Conservation (phyloP, 2,113 vertebrate species). For the Tretioscincus oriximinensis region DNA sequence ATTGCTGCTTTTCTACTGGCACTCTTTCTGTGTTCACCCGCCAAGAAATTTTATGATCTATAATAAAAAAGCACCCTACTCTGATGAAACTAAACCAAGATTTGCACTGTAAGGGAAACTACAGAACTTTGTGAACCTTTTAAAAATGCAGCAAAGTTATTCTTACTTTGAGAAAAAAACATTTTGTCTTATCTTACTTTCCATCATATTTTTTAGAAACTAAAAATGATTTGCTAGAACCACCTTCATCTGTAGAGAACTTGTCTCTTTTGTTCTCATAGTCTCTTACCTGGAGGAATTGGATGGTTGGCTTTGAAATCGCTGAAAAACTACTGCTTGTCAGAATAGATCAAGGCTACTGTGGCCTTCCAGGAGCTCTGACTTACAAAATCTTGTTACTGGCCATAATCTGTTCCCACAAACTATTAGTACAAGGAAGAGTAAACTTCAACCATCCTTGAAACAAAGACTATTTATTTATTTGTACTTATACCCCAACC, state of each 20-base stretch:
- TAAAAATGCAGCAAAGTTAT: neutral
- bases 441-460: too few relatives aligned
- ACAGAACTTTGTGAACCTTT: neutral
- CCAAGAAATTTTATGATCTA: neutral
- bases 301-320: neutral
- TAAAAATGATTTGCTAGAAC: neutral
- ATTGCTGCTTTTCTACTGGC: neutral
- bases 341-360: too few relatives aligned
- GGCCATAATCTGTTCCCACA: too few relatives aligned
- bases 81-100: neutral
- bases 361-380: too few relatives aligned
- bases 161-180: neutral
- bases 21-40: neutral
- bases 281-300: neutral
- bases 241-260: neutral
- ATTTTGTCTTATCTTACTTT: neutral
- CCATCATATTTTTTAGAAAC: neutral
- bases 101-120: neutral
- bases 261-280: neutral
- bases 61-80: neutral
- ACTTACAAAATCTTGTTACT: too few relatives aligned
- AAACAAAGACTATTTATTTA: too few relatives aligned
- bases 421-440: too few relatives aligned
- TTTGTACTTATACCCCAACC: too few relatives aligned
- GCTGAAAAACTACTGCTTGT: neutral